These are phyloP conservation scores for Solenodon paradoxus DNA, from an alignment of 2,113 vertebrate species.

Conservation along the genomic window DNA sequence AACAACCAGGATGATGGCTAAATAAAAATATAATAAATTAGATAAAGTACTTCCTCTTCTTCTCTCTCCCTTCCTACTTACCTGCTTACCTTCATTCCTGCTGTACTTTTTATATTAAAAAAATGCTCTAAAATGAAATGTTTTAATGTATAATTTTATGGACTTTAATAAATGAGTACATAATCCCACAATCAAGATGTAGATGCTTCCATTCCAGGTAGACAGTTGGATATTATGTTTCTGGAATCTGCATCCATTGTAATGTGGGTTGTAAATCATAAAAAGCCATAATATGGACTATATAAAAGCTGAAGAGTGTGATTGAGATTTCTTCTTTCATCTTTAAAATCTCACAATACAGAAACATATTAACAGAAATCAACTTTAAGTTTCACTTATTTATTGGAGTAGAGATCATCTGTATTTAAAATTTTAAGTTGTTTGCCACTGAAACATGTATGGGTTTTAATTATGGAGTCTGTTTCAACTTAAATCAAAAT, in stretches of 20 bases:
- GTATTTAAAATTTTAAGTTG: neutral
- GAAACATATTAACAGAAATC: neutral
- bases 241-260: neutral
- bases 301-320: neutral
- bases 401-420: too few relatives aligned
- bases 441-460: neutral
- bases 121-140: too few relatives aligned
- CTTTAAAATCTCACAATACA: neutral
- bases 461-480: neutral
- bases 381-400: neutral
- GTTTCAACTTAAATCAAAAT: neutral
- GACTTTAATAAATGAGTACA: too few relatives aligned
- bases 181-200: too few relatives aligned
- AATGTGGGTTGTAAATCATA: neutral
- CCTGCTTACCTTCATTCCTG: too few relatives aligned
- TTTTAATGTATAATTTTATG: too few relatives aligned
- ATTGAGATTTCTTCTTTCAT: neutral
- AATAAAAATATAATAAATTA: too few relatives aligned
- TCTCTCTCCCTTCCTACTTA: too few relatives aligned
- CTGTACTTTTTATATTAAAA: too few relatives aligned
- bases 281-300: neutral
- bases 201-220: slow-evolving; percentile 3
- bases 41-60: too few relatives aligned
- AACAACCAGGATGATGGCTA: too few relatives aligned
- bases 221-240: neutral